Evolutionary conservation across 1,140 invertebrate genomes (phyloP).

Genomic region (Triops longicaudatus): DNA sequence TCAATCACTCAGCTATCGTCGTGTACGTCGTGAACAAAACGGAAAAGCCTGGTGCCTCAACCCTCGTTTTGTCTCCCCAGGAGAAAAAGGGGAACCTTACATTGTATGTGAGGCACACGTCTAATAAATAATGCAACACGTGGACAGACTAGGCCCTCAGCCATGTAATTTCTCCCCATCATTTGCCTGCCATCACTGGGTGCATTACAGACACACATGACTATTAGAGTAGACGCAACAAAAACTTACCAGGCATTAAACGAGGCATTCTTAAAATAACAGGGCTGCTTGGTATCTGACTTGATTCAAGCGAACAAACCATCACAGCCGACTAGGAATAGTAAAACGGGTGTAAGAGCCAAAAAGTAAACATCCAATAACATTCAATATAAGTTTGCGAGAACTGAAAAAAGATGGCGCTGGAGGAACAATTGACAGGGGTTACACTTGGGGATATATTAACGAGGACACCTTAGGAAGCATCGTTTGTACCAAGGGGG

Average conservation of each 20-base stretch:
- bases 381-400: background rate
- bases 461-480: conserved; percentile 1
- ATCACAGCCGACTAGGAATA: conserved; percentile 3
- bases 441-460: conserved; percentile 10
- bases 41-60: background rate
- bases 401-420: background rate
- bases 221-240: background rate
- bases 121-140: conserved; percentile 15
- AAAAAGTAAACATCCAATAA: background rate
- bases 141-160: conserved; percentile 10
- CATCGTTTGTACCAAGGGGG: background rate
- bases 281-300: background rate
- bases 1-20: conserved; percentile 11
- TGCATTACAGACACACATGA: conserved; percentile 15
- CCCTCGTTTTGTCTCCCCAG: background rate
- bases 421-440: background rate
- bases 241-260: background rate
- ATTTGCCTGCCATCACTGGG: conserved; percentile 14
- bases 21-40: background rate
- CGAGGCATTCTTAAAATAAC: conserved; percentile 3
- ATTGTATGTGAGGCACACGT: conserved; percentile 7
- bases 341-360: background rate
- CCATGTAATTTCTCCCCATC: conserved; percentile 10
- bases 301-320: background rate
- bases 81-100: background rate